A percentile compares a stretch with the other conserved stretches of the same genome.
Evolutionary conservation across 2,888 invertebrate species (phyloP).

Genomic region (Atrina japonica): DNA sequence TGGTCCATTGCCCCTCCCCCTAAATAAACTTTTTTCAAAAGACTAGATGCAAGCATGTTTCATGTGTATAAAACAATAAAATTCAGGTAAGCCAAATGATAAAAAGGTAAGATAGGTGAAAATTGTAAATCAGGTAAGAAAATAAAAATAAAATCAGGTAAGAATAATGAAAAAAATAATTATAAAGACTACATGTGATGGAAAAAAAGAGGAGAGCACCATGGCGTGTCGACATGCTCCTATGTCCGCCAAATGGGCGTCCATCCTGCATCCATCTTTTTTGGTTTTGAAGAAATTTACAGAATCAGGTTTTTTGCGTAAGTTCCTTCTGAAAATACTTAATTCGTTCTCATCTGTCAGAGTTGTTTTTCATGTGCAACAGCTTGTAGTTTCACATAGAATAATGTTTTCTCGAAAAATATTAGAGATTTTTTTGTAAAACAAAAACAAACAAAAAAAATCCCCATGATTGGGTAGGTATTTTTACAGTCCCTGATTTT

Average conservation of each 20-base stretch:
- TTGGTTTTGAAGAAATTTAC: slow-evolving; percentile 21
- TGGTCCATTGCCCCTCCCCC: no score
- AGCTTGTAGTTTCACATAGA: no score
- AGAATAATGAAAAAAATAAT: slow-evolving; percentile 19
- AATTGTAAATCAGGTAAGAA: slow-evolving; percentile 11
- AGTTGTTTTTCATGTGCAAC: no score
- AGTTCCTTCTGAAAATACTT: neutral
- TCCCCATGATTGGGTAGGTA: slow-evolving; percentile 33
- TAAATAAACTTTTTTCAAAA: neutral
- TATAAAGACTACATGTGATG: slow-evolving; percentile 30
- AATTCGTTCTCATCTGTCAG: no score
- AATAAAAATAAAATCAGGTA: slow-evolving; percentile 35
- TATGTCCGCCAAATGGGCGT: slow-evolving; percentile 18
- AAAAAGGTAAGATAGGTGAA: slow-evolving; percentile 12
- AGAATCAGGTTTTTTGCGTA: slow-evolving; percentile 17
- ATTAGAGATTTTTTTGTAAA: no score
- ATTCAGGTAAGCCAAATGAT: no score
- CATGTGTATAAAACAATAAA: neutral
- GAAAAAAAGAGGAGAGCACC: slow-evolving; percentile 8
- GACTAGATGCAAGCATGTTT: neutral
- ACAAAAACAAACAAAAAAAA: no score
- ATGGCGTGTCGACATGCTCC: slow-evolving; percentile 6
- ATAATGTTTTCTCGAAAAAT: no score
- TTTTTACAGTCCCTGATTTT: neutral
- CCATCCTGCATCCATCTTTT: slow-evolving; percentile 17